Conservation (phyloP, 2,113 vertebrate species). For the Aleadryas rufinucha region DNA sequence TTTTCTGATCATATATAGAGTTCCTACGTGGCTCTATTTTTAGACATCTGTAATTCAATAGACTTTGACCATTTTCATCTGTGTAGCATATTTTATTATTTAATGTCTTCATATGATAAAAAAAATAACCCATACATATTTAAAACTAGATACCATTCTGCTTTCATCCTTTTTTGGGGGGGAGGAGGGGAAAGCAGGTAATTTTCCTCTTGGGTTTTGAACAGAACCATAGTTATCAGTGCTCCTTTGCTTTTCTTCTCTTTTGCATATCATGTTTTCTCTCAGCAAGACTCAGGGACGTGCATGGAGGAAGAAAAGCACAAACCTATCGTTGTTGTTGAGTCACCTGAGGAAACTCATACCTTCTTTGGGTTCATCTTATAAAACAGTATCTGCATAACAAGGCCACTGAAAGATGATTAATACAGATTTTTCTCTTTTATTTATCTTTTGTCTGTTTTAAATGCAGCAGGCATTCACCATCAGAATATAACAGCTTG, state of each 20-base stretch:
- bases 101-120: neutral
- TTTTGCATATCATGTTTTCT: neutral
- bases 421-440: conserved; percentile 47
- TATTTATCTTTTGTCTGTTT: conserved; percentile 37
- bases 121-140: neutral
- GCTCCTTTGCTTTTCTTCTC: neutral
- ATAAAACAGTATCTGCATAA: conserved; percentile 29
- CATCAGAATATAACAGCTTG: conserved; percentile 4
- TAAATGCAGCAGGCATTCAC: conserved; percentile 41
- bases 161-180: neutral
- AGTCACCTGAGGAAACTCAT: neutral
- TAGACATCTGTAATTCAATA: neutral
- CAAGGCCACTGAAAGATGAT: conserved; percentile 45
- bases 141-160: conserved; percentile 21
- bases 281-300: neutral
- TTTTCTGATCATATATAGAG: neutral
- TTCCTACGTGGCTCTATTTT: neutral
- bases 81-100: neutral
- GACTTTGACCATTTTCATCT: neutral
- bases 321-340: neutral
- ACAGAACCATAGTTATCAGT: neutral
- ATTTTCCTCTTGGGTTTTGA: neutral
- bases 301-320: neutral
- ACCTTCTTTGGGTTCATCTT: neutral
- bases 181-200: neutral